A percentile compares a stretch with the other conserved stretches of the same genome.
Conservation (phyloP, 2,888 invertebrate species). For the Entomobrya proxima region DNA sequence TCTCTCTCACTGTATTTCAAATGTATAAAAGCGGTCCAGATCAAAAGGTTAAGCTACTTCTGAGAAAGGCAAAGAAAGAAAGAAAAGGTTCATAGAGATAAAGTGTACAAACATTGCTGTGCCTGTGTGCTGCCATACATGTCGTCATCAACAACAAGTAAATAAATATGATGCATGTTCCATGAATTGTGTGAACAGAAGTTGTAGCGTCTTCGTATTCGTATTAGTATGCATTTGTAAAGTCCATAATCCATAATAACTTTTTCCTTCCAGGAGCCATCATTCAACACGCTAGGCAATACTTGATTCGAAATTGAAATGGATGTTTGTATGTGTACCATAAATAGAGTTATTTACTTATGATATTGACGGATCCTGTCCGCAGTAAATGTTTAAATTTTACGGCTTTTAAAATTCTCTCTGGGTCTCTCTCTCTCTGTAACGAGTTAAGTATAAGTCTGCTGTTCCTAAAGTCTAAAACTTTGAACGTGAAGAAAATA, state of each 20-base stretch:
- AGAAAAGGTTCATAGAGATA: not conserved
- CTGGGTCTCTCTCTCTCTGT: not conserved
- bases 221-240: too few species aligned
- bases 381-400: slow-evolving; percentile 6
- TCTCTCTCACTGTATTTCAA: slow-evolving; percentile 3
- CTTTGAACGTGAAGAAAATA: not conserved
- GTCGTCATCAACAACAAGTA: not conserved
- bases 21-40: slow-evolving; percentile 11
- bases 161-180: not conserved
- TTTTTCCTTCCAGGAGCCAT: not conserved
- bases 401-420: not conserved
- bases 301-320: not conserved
- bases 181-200: too few species aligned
- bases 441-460: too few species aligned
- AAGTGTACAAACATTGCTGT: slow-evolving; percentile 4
- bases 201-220: too few species aligned
- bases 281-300: not conserved
- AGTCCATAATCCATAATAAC: too few species aligned
- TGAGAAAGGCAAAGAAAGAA: not conserved
- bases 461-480: too few species aligned
- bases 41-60: slow-evolving; percentile 34
- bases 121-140: not conserved
- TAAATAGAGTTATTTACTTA: slow-evolving; percentile 29
- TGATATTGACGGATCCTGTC: slow-evolving; percentile 18
- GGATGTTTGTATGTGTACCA: not conserved